Evolutionary conservation across 2,113 vertebrate species (phyloP).

Genomic region (Henicopernis longicauda): DNA sequence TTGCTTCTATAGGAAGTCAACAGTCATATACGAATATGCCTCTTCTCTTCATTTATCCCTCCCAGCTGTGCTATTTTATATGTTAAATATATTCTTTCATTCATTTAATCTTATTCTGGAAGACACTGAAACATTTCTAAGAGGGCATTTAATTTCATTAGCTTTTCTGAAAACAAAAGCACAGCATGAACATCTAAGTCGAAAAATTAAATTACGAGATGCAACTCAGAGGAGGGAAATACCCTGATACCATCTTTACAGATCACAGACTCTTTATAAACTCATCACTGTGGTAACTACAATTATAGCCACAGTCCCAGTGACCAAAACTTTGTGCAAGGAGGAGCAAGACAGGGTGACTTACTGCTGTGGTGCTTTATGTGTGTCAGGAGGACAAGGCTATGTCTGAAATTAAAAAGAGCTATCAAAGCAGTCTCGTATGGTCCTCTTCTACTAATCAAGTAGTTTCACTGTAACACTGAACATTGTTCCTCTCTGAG

Average conservation of each 20-base stretch:
- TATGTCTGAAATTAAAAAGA: background rate
- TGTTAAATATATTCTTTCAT: background rate
- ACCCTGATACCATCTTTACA: background rate
- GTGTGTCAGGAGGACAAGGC: background rate
- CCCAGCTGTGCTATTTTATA: background rate
- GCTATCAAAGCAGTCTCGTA: background rate
- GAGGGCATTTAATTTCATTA: constrained; percentile 53
- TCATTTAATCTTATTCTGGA: constrained; percentile 43
- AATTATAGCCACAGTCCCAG: background rate
- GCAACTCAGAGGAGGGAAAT: background rate
- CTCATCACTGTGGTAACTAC: background rate
- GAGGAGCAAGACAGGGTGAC: background rate
- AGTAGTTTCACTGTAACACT: background rate
- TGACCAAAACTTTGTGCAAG: constrained; percentile 3
- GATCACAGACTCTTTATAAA: background rate
- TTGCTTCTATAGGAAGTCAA: background rate
- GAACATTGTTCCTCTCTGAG: background rate
- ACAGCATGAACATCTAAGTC: background rate
- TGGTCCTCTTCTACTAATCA: background rate
- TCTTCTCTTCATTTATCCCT: background rate
- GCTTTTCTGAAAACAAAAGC: constrained; percentile 43
- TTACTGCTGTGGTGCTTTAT: background rate
- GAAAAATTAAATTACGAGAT: constrained; percentile 11
- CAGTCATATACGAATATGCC: background rate
- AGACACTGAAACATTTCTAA: constrained; percentile 42